Evolutionary conservation across 2,888 invertebrate genomes (phyloP), one percentile per base, ranked within the genome.

Genomic region (Theretra japonica): DNA sequence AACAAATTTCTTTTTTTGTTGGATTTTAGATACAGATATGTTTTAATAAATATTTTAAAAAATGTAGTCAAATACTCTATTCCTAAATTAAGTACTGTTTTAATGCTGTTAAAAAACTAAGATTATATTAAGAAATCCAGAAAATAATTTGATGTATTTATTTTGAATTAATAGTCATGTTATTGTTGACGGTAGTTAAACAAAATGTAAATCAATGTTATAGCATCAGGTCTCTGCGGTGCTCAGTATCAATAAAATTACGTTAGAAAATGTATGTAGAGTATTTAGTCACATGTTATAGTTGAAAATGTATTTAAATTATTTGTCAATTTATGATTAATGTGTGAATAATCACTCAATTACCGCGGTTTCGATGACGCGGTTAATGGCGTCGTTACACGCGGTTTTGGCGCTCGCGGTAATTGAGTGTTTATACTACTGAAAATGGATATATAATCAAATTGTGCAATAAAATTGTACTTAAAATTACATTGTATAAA

Each of bases 391-490:
- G 11, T 62, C 33, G 3, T 21, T 62, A 62, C 21, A 11, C 65
- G 65, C 41, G 65, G 17, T 41, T 48, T 17, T 15, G 5, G 6
- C 23, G 48, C 4, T 23, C 48, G 65, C 23, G 65, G 0, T 65
- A 23, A 65, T 48, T 65, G 65, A 48, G 65, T 21, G 23, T 41
- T 65, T 65, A 65, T 62, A 62, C 5, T 60, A 41, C 50, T 17
- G 23, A 30, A 30, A 60, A 60, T 21, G 15, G 21, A 41, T 62
- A 62, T 65, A 65, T 65, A 65, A 62, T 65, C 48, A 65, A 65
- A 65, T 1, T 48, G 65, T 65, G 65, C 65, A 65, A 65, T 65
- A 65, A 65, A 65, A 65, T 65, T 65, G 65, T 65, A 65, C 65
- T 65, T 65, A 48, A 53, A 53, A 53, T 19, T 4, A 53, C 23